Evolutionary conservation across 2,113 vertebrate genomes (phyloP).

Genomic region (Motacilla alba): DNA sequence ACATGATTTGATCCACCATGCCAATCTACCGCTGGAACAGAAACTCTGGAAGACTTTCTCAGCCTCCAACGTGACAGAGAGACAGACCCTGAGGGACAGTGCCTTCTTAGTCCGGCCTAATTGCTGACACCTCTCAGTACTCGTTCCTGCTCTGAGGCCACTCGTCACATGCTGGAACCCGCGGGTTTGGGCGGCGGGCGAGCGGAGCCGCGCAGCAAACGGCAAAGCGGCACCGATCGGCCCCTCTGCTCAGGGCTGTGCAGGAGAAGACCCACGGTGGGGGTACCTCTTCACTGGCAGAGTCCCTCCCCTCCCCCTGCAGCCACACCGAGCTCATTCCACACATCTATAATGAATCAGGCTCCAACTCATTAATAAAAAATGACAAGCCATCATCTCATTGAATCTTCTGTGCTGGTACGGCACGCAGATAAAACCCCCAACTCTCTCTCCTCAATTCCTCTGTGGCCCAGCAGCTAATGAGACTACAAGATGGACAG

Average conservation of each 20-base stretch:
- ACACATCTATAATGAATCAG: conserved; percentile 80
- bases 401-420: conserved; percentile 58
- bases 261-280: background rate
- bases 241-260: background rate
- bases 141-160: background rate
- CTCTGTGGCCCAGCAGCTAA: conserved; percentile 61
- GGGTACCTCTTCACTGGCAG: background rate
- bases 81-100: background rate
- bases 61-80: background rate
- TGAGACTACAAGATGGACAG: conserved; percentile 60
- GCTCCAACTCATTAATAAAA: conserved; percentile 77
- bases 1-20: background rate
- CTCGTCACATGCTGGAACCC: rapidly evolving
- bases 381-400: conserved; percentile 74
- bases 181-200: background rate
- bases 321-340: conserved; percentile 50
- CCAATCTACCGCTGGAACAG: background rate
- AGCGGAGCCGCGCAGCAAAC: rapidly evolving
- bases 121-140: background rate
- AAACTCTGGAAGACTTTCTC: background rate
- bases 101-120: background rate
- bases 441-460: conserved; percentile 43
- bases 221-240: background rate
- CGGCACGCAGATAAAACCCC: conserved; percentile 58
- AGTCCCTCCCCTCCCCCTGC: conserved; percentile 15